phyloP scores from a whole-genome alignment of 2,888 invertebrate species.

The Cantharis lateralis region DNA sequence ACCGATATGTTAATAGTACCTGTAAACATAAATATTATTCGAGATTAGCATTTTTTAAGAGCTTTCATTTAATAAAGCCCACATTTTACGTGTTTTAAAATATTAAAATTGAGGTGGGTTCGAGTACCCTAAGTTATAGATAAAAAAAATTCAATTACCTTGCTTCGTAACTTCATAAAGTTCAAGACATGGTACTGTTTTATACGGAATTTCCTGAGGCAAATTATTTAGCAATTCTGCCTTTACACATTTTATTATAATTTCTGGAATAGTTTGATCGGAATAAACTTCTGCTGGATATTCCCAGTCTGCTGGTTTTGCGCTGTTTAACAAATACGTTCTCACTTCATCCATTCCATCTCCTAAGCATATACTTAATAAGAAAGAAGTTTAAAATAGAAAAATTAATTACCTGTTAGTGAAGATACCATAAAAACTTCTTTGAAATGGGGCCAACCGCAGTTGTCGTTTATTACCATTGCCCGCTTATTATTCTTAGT shows the following conservation, averaged over 20 bases:
- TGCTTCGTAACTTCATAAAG: conserved; percentile 59
- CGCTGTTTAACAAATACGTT: conserved; percentile 69
- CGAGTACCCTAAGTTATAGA: too few species aligned
- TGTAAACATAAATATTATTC: conserved; percentile 54
- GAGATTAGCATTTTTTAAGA: too few species aligned
- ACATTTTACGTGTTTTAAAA: too few species aligned
- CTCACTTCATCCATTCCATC: conserved; percentile 49
- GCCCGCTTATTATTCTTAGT: conserved; percentile 31
- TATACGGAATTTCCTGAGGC: conserved; percentile 87
- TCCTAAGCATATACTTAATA: conserved; percentile 34
- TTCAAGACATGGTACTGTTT: conserved; percentile 67
- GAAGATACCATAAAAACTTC: conserved; percentile 94
- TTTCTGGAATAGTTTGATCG: conserved; percentile 70
- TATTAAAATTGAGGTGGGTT: too few species aligned
- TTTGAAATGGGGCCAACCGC: conserved; percentile 78
- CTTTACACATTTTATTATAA: conserved; percentile 76
- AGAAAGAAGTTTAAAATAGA: conserved; percentile 39
- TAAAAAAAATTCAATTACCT: background rate
- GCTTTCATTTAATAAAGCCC: too few species aligned
- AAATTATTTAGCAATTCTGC: conserved; percentile 84
- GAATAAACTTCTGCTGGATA: conserved; percentile 72
- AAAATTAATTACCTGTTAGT: conserved; percentile 60
- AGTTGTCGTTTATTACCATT: conserved; percentile 37
- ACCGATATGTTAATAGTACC: conserved; percentile 63
- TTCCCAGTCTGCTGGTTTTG: conserved; percentile 70